These are phyloP conservation scores for Ceratosolen solmsi DNA, from an alignment of 1,140 invertebrate species.

Conservation along the genomic window DNA sequence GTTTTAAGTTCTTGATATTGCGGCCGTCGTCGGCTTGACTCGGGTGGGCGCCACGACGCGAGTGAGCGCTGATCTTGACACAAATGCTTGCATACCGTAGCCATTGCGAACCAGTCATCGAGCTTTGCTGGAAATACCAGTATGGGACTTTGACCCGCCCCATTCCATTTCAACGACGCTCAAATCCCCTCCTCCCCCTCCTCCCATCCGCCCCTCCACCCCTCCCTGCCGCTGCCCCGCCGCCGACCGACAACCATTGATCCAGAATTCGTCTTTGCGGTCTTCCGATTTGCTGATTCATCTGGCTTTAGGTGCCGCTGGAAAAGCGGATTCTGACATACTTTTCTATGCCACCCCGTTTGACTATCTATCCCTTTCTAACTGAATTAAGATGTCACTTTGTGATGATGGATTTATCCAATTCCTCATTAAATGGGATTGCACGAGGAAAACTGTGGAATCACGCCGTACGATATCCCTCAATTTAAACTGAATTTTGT, in stretches of 20 bases:
- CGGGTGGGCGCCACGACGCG: background rate
- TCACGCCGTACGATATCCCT: no score
- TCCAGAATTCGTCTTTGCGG: background rate
- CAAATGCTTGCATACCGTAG: conserved; percentile 56
- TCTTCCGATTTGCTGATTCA: conserved; percentile 6
- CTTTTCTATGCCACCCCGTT: background rate
- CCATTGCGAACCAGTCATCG: conserved; percentile 41
- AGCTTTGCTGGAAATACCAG: conserved; percentile 15
- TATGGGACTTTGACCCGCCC: conserved; percentile 42
- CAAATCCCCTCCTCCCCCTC: background rate
- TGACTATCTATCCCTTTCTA: background rate
- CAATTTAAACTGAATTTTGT: no score
- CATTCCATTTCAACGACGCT: background rate
- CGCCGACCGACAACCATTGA: background rate
- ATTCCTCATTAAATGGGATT: background rate
- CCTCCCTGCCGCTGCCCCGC: background rate
- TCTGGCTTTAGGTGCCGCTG: background rate
- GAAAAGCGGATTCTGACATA: conserved; percentile 5
- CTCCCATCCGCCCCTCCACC: background rate
- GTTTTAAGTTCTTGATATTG: background rate
- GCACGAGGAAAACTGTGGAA: no score
- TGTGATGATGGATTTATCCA: background rate
- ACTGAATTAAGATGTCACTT: background rate
- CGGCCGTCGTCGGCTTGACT: background rate
- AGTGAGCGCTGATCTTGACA: conserved; percentile 63